Evolutionary conservation across 2,797 vertebrate genomes (phyloP), one percentile per base, ranked within the genome.

Genomic region (Chelon labrosus): DNA sequence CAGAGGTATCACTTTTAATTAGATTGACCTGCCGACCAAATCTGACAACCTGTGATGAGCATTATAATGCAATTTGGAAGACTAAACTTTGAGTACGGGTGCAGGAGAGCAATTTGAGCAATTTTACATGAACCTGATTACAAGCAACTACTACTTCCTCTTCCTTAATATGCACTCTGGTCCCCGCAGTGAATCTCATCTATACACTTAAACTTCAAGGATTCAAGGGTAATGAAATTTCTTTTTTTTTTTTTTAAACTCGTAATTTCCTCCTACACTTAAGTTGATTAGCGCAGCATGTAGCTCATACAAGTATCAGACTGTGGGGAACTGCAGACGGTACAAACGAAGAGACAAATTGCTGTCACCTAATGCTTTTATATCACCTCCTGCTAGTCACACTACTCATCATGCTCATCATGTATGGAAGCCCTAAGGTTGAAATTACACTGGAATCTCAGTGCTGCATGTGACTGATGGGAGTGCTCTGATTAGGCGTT

Each of bases 341-440:
- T 49, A 7, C 46, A 66, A 16, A 27, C 39, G 14, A 35, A 19
- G 10, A 56, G 7, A 59, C 11, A 37, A 41, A 55, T 2, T 35
- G 31, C 31, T 35, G 31, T 13, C 39, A 17, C 2, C 10, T 39
- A 0, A 27, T 12, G 2, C 46, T 42, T 67, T 35, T 2, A 3
- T 19, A 8, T 7, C 10, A 4, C 44, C 35, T 38, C 46, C 17
- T 19, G 46, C 42, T 17, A 67, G 27, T 22, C 31, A 14, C 38
- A 4, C 17, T 35, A 16, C 39, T 61, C 55, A 25, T 19, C 17
- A 1, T 3, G 56, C 65, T 68, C 70, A 27, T 27, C 58, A 41
- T n/a, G 41, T 66, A 19, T 54, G 74, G 78, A 86, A 83, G 84
- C 77, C 70, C 74, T 54, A 65, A 51, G 49, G 56, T 68, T 38